Percentiles rank a stretch among this genome's conserved stretches.
phyloP scores from a whole-genome alignment of 2,113 vertebrate species.

The Pedetes capensis region DNA sequence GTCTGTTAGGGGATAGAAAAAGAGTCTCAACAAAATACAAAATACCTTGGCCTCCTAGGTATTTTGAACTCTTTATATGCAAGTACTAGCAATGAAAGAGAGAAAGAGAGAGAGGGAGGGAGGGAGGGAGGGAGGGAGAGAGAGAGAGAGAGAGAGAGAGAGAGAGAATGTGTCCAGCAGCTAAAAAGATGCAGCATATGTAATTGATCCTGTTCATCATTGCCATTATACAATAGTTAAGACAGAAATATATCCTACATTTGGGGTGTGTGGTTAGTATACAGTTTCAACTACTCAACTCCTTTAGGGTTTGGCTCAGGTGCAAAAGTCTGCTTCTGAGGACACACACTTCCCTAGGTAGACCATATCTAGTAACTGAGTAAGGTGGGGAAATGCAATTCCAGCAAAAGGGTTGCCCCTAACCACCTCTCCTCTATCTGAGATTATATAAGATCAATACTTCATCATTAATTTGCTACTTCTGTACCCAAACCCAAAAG shows the following conservation, averaged over 20 bases:
- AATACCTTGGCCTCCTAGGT: not conserved
- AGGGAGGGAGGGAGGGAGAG: not conserved
- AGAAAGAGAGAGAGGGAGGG: not conserved
- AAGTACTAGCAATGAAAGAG: not conserved
- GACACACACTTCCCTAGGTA: not conserved
- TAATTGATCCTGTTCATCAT: not conserved
- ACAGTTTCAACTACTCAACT: not conserved
- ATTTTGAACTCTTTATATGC: not conserved
- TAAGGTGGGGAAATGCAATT: not conserved
- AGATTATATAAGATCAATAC: not conserved
- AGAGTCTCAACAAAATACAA: not conserved
- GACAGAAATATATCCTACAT: not conserved
- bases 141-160: not conserved
- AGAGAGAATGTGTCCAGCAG: not conserved
- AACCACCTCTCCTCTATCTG: not conserved
- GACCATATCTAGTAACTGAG: not conserved
- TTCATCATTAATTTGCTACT: not conserved
- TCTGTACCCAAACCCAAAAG: no score
- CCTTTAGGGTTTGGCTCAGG: not conserved
- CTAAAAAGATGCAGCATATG: no score
- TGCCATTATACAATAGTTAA: not conserved
- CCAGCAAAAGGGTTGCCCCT: not conserved
- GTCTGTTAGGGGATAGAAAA: not conserved
- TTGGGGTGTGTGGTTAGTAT: not conserved
- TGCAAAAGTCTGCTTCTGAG: not conserved